A percentile compares a stretch with the other conserved stretches of the same genome.
Conservation (phyloP, 2,113 vertebrate species). For the Tyrannus savana region DNA sequence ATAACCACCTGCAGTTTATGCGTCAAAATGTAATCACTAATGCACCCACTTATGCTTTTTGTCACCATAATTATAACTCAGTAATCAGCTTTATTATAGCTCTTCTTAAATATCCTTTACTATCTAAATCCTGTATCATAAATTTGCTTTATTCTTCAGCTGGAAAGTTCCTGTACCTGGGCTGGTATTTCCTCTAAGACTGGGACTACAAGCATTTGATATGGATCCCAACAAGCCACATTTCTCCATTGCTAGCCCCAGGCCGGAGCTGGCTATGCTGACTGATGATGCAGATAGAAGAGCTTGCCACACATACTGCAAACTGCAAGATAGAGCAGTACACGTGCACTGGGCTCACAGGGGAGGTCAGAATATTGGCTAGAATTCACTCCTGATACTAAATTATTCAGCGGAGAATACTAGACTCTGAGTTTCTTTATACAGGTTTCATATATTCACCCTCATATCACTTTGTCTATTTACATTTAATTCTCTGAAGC, state of each 20-base stretch:
- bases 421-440: neutral
- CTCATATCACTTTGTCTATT: neutral
- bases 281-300: neutral
- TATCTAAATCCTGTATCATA: neutral
- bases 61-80: neutral
- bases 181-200: neutral
- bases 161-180: neutral
- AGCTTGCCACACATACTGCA: neutral
- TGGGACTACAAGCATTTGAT: neutral
- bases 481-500: neutral
- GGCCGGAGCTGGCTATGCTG: neutral
- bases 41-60: neutral
- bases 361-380: neutral
- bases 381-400: neutral
- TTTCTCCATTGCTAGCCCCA: neutral
- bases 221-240: neutral
- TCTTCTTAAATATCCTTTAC: neutral
- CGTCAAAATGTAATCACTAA: neutral
- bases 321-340: neutral
- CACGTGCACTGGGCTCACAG: accelerated
- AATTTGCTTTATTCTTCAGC: neutral
- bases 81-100: neutral
- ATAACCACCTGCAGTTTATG: neutral
- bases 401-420: neutral
- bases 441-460: neutral